Conservation (phyloP, 2,888 invertebrate genomes). For the Tetragonisca angustula region DNA sequence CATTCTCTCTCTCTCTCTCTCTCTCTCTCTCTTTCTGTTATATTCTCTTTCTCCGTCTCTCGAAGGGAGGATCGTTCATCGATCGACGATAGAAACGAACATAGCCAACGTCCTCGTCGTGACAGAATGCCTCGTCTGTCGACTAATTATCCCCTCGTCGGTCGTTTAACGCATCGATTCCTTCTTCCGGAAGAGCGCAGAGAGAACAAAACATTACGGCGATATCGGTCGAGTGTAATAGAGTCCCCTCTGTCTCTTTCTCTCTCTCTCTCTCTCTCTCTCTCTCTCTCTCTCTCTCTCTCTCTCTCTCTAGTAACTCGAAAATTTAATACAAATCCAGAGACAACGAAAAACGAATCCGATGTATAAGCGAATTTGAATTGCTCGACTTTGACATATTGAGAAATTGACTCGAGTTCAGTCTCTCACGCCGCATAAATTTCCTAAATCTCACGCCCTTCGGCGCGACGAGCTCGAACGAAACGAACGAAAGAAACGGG, state of each 20-base stretch:
- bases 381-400: slow-evolving; percentile 2
- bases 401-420: neutral
- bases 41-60: neutral
- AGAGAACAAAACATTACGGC: slow-evolving; percentile 48
- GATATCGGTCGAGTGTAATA: slow-evolving; percentile 48
- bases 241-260: neutral
- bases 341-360: neutral
- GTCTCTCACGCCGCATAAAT: neutral
- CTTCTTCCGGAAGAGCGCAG: slow-evolving; percentile 45
- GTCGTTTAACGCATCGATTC: slow-evolving; percentile 69
- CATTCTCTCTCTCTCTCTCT: slow-evolving; percentile 1
- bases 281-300: no score
- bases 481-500: neutral
- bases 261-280: no score
- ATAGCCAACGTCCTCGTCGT: slow-evolving; percentile 33
- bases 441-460: neutral
- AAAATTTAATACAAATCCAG: slow-evolving; percentile 5
- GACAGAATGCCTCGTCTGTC: slow-evolving; percentile 60
- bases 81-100: slow-evolving; percentile 37
- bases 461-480: no score
- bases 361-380: slow-evolving; percentile 4
- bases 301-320: slow-evolving; percentile 1
- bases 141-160: slow-evolving; percentile 72
- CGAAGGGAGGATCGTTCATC: slow-evolving; percentile 39
- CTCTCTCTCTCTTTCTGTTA: neutral